Conservation (phyloP, 2,113 vertebrate genomes). For the Herpailurus yagouaroundi region DNA sequence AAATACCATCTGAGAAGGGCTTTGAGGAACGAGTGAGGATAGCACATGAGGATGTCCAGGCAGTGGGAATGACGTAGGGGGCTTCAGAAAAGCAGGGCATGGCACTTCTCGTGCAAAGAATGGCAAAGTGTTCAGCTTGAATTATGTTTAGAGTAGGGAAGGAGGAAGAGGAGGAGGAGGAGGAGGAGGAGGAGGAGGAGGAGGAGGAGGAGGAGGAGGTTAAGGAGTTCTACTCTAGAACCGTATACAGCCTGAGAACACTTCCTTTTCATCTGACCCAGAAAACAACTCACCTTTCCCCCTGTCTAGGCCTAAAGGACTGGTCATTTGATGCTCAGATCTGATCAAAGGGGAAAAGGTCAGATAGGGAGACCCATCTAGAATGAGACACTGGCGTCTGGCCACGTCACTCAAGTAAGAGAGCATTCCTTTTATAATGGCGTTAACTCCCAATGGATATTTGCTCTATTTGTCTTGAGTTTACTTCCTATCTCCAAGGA, state of each 20-base stretch:
- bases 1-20: background rate
- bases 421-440: conserved; percentile 43
- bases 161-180: background rate
- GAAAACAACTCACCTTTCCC: conserved; percentile 31
- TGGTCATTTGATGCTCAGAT: conserved; percentile 40
- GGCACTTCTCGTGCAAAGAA: background rate
- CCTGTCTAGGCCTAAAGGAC: background rate
- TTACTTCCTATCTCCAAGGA: conserved; percentile 61
- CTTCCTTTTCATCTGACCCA: conserved; percentile 48
- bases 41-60: background rate
- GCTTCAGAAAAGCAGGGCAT: background rate
- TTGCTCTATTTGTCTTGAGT: conserved; percentile 60
- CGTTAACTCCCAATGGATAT: conserved; percentile 44
- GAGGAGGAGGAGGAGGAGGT: rapidly evolving
- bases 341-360: conserved; percentile 32
- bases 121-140: background rate
- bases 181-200: background rate
- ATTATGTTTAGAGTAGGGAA: background rate
- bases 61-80: background rate
- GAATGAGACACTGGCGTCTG: background rate
- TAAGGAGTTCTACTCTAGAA: background rate
- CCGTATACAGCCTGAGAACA: background rate
- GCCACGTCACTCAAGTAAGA: conserved; percentile 54
- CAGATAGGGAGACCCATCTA: conserved; percentile 31
- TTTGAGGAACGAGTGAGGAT: background rate